A percentile compares a stretch with the other conserved stretches of the same genome.
Evolutionary conservation across 2,888 invertebrate species (phyloP).

Genomic region (Diarsia mendica): DNA sequence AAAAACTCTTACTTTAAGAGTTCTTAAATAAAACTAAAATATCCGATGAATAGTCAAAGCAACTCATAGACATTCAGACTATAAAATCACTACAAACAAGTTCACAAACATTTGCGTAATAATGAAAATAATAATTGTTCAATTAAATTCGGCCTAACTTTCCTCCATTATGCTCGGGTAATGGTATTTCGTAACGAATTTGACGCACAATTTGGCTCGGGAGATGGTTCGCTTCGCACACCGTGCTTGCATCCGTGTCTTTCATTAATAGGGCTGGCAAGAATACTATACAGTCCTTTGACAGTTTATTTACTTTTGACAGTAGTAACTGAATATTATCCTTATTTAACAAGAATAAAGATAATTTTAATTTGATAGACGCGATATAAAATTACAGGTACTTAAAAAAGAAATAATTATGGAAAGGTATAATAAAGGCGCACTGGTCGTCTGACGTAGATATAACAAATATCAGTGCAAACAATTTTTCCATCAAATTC

Average conservation of each 20-base stretch:
- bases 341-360: neutral
- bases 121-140: conserved; percentile 59
- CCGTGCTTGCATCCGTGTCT: conserved; percentile 45
- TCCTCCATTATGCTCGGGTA: conserved; percentile 72
- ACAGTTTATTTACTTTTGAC: neutral
- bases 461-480: neutral
- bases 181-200: conserved; percentile 72
- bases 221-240: conserved; percentile 62
- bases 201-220: conserved; percentile 68
- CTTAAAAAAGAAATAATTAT: neutral
- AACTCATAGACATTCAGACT: conserved; percentile 6
- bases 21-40: neutral
- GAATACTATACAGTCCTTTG: neutral
- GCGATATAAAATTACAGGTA: neutral
- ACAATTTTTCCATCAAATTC: neutral
- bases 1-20: neutral
- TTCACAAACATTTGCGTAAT: conserved; percentile 63
- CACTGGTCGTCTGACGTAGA: neutral
- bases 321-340: neutral
- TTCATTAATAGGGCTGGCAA: conserved; percentile 49
- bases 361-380: neutral
- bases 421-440: neutral
- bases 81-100: conserved; percentile 39
- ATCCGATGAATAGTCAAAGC: neutral
- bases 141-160: conserved; percentile 66